Conservation (phyloP, 2,113 vertebrate genomes). For the Donacobius atricapilla region DNA sequence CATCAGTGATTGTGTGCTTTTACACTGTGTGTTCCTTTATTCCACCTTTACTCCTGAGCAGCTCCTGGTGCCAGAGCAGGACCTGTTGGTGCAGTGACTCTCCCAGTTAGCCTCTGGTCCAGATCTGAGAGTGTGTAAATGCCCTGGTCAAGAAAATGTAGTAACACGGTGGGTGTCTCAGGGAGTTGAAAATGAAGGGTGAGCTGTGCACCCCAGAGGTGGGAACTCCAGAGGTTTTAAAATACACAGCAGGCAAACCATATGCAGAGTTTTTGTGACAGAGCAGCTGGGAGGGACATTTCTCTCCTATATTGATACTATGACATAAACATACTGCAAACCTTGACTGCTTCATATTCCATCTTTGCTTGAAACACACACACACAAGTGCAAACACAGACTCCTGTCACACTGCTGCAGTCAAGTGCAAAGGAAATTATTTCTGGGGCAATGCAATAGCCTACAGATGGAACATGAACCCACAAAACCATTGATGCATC, state of each 20-base stretch:
- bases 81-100: not conserved
- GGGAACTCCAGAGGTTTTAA: not conserved
- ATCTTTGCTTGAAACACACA: not conserved
- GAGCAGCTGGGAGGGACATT: not conserved
- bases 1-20: fast-evolving
- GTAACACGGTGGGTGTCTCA: not conserved
- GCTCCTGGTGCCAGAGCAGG: not conserved
- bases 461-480: not conserved
- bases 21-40: not conserved
- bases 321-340: not conserved
- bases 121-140: not conserved
- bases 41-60: not conserved
- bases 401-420: not conserved
- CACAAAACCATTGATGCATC: not conserved
- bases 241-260: not conserved
- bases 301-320: not conserved
- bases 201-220: not conserved
- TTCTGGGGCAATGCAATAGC: not conserved
- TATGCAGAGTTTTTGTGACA: not conserved
- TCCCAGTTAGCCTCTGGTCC: not conserved
- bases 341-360: not conserved
- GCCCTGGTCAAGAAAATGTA: not conserved
- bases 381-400: not conserved
- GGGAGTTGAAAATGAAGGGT: not conserved
- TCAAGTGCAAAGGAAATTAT: not conserved